These are phyloP conservation scores for Mustela lutreola DNA, from an alignment of 2,113 vertebrate genomes.

Conservation along the genomic window DNA sequence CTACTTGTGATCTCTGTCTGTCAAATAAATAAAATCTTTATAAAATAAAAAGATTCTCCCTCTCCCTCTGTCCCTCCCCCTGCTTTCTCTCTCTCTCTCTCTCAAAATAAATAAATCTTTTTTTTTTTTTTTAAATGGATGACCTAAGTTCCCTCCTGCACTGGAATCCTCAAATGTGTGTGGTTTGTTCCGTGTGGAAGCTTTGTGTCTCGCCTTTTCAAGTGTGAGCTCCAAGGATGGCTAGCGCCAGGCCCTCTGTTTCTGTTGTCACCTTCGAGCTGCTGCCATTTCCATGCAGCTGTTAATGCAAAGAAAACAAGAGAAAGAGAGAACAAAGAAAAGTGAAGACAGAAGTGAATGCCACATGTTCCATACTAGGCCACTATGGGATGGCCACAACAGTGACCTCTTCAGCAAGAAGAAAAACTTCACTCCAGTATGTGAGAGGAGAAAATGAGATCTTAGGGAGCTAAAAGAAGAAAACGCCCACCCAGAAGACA, in stretches of 20 bases:
- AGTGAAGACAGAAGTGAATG: conserved; percentile 68
- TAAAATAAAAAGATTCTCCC: background rate
- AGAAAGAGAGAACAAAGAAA: background rate
- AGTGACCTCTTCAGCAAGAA: conserved; percentile 61
- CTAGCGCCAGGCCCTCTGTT: background rate
- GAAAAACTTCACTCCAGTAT: conserved; percentile 39
- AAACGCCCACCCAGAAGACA: conserved; percentile 13
- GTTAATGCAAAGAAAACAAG: conserved; percentile 16
- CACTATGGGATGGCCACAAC: conserved; percentile 4
- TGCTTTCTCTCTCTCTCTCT: background rate
- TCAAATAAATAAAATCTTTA: too few species aligned
- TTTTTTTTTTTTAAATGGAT: background rate
- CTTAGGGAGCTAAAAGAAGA: conserved; percentile 31
- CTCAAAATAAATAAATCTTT: too few species aligned
- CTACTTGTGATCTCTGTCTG: too few species aligned
- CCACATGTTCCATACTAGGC: conserved; percentile 53
- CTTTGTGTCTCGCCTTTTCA: background rate
- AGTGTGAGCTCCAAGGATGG: background rate
- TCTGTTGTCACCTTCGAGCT: conserved; percentile 72
- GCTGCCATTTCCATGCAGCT: conserved; percentile 57
- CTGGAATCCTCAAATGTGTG: background rate
- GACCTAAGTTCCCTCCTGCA: background rate
- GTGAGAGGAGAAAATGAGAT: background rate
- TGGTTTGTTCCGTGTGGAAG: background rate
- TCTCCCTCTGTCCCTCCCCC: background rate